Base-by-base conservation (phyloP, 1,140 invertebrate species). In the Papilio machaon region DNA sequence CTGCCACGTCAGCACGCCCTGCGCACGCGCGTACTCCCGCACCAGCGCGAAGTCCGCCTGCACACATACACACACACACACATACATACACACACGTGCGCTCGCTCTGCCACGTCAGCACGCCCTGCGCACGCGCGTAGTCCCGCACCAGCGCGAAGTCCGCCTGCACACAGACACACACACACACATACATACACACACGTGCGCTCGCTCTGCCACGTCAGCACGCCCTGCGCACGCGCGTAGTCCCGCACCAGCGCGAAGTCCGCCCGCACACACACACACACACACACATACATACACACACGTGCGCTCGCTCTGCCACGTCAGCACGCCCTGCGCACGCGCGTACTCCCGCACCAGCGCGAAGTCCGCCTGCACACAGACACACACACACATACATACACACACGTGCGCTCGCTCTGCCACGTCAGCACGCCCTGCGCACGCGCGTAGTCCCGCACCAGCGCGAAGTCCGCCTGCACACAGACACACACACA, bases 241-340 rank as follows among this genome's bases (percentile, higher is more conserved):
- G 99, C 99, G 95, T 99, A 98, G 94, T 99, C 98, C 74, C 98
- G 96, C n/a, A 99, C 95, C 38, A 98, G 96, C 88, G 98, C 97
- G 95, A 98, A 99, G 92, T 98, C 97, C 78, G 96, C 96, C 95
- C 96, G 91, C 76, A 79, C 43, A 23, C 23, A 76, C 2, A 84
- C 83, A 54, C 43, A 49, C 23, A n/a, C n/a, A n/a, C n/a, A n/a
- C n/a, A n/a, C n/a, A n/a, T n/a, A n/a, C n/a, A n/a, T n/a, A n/a
- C n/a, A n/a, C n/a, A n/a, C n/a, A n/a, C 82, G 97, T 97, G 83
- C 97, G 96, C 89, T 98, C 97, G 95, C 97, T 98, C 86, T 97
- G 97, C 97, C 98, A 99, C 52, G 98, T 97, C 19, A 99, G 92
- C 82, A 98, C 97, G 83, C 97, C 97, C 54, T 96, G 96, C 80